Percentiles rank a stretch among this genome's conserved stretches.
phyloP scores from a whole-genome alignment of 2,113 vertebrate species.

The Indri indri region DNA sequence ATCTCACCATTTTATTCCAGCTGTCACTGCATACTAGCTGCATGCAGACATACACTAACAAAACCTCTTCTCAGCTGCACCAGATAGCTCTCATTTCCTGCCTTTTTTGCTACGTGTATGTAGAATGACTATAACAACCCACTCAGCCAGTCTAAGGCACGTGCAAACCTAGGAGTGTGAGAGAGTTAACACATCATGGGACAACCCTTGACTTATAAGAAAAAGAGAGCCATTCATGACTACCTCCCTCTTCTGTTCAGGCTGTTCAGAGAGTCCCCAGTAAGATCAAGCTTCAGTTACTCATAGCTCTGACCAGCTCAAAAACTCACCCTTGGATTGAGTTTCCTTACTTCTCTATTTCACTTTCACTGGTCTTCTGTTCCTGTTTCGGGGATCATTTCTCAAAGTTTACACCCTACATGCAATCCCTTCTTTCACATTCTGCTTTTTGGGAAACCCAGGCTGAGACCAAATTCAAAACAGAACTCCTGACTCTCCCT shows the following conservation, averaged over 20 bases:
- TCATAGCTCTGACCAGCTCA: not conserved
- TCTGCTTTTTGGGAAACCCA: not conserved
- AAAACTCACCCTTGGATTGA: not conserved
- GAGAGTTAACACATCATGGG: not conserved
- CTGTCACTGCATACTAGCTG: not conserved
- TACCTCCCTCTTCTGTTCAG: not conserved
- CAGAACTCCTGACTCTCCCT: not conserved
- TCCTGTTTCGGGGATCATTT: not conserved
- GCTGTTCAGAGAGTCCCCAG: not conserved
- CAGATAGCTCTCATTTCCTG: not conserved
- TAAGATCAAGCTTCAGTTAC: not conserved
- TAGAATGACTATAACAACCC: not conserved
- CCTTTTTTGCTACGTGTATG: not conserved
- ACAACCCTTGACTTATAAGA: not conserved
- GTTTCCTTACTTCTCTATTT: not conserved
- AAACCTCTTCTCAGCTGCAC: not conserved
- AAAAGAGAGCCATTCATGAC: not conserved
- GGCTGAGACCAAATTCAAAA: slow-evolving; percentile 5
- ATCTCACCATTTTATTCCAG: not conserved
- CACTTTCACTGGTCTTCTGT: not conserved
- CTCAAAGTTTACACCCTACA: not conserved
- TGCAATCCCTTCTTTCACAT: not conserved
- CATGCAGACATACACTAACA: not conserved
- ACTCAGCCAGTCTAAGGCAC: not conserved
- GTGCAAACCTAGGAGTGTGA: not conserved